phyloP scores from a whole-genome alignment of 2,888 invertebrate species.

The Epirrhoe tristata region DNA sequence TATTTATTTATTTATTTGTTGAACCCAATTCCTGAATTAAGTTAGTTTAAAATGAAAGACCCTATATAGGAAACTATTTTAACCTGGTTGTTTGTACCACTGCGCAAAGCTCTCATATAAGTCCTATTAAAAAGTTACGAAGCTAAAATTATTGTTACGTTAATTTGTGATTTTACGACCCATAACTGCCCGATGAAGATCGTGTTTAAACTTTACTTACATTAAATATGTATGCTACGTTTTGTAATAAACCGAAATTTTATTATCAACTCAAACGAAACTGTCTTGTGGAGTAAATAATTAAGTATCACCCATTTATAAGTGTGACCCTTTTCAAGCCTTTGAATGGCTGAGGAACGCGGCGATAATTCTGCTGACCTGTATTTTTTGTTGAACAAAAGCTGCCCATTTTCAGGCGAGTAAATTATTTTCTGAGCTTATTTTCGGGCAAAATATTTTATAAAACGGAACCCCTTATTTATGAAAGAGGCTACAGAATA shows the following conservation, averaged over 20 bases:
- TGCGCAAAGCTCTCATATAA: no score
- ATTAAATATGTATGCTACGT: conserved; percentile 10
- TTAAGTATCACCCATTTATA: conserved; percentile 30
- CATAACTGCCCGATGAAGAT: no score
- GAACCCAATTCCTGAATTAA: no score
- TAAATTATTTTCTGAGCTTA: conserved; percentile 43
- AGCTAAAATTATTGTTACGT: no score
- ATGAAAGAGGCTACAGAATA: conserved; percentile 57
- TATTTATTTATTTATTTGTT: no score
- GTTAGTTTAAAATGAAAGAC: no score
- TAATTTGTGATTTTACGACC: no score
- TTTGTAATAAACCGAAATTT: conserved; percentile 14
- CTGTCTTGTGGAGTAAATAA: conserved; percentile 23
- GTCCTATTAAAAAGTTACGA: no score
- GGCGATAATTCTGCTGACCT: conserved; percentile 24
- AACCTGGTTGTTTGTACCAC: no score
- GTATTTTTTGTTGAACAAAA: conserved; percentile 42
- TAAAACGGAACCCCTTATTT: conserved; percentile 47
- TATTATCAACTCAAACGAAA: conserved; percentile 19
- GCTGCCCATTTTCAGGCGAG: conserved; percentile 29
- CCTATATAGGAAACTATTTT: no score
- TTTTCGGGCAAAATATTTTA: conserved; percentile 41
- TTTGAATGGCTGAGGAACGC: conserved; percentile 26
- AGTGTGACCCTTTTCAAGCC: conserved; percentile 26
- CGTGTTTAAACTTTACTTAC: neutral